Percentiles rank a stretch among this genome's conserved stretches.
phyloP scores from a whole-genome alignment of 1,140 invertebrate species.

The Drosophila navojoa region DNA sequence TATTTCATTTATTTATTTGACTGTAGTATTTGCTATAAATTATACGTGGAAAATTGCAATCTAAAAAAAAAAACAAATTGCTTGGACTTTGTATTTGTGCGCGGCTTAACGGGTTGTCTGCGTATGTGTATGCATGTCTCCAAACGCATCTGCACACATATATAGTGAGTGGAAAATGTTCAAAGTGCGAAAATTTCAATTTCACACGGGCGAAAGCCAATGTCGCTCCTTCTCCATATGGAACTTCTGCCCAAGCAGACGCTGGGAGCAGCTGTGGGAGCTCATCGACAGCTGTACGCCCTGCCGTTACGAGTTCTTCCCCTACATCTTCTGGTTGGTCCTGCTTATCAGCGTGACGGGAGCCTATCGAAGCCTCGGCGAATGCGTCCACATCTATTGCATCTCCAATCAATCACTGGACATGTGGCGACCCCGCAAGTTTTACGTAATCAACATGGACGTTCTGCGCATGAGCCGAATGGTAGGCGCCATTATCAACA shows the following conservation, averaged over 20 bases:
- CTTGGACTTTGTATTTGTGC: not conserved
- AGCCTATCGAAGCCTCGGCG: not conserved
- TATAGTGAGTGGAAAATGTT: slow-evolving; percentile 21
- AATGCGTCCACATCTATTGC: slow-evolving; percentile 7
- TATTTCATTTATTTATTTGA: too few relatives aligned
- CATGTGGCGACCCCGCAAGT: slow-evolving; percentile 47
- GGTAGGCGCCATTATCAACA: not conserved
- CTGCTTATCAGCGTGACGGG: slow-evolving; percentile 11
- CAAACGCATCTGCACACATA: not conserved
- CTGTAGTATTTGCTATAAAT: too few relatives aligned
- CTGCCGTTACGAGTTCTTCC: slow-evolving; percentile 39
- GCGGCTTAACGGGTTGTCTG: not conserved
- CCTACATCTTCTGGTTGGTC: slow-evolving; percentile 40
- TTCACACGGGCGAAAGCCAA: not conserved
- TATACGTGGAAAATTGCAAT: not conserved
- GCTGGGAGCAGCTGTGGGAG: not conserved
- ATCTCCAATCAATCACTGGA: not conserved
- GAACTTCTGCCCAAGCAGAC: slow-evolving; percentile 13
- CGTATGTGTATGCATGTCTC: not conserved
- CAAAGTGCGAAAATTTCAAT: not conserved
- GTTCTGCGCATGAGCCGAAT: slow-evolving; percentile 13
- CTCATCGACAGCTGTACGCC: not conserved
- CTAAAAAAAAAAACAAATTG: not conserved
- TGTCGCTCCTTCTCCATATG: slow-evolving; percentile 26
- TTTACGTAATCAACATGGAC: slow-evolving; percentile 1